Evolutionary conservation across 2,888 invertebrate genomes (phyloP).

Genomic region (Xylota segnis): DNA sequence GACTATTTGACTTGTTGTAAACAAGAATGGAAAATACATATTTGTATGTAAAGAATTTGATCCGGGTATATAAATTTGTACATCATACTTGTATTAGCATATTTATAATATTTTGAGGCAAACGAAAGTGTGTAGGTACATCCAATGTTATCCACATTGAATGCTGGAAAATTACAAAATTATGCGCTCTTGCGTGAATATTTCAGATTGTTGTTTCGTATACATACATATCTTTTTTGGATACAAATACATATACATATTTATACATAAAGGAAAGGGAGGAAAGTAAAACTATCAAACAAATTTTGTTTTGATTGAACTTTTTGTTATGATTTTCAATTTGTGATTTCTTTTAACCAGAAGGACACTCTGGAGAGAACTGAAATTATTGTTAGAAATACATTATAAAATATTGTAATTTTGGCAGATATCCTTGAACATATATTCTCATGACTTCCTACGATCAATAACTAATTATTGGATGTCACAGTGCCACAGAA

Average conservation of each 20-base stretch:
- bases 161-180: conserved; percentile 47
- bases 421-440: too few relatives aligned
- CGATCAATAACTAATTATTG: too few relatives aligned
- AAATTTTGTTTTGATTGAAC: conserved; percentile 14
- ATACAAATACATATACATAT: neutral
- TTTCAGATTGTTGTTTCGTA: conserved; percentile 23
- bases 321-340: conserved; percentile 6
- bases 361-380: neutral
- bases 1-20: conserved; percentile 39
- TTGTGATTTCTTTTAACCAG: neutral
- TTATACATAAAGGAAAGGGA: neutral
- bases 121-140: conserved; percentile 5
- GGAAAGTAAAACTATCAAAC: neutral
- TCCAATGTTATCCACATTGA: neutral
- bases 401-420: too few relatives aligned
- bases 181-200: conserved; percentile 53
- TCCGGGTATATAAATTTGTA: conserved; percentile 29
- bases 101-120: conserved; percentile 36
- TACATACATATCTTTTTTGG: conserved; percentile 7
- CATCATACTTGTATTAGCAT: conserved; percentile 44
- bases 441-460: too few relatives aligned
- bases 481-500: too few relatives aligned
- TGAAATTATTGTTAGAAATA: neutral
- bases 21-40: conserved; percentile 22
- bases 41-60: conserved; percentile 31